Evolutionary conservation across 2,888 invertebrate genomes (phyloP).

Genomic region (Carterocephalus palaemon): DNA sequence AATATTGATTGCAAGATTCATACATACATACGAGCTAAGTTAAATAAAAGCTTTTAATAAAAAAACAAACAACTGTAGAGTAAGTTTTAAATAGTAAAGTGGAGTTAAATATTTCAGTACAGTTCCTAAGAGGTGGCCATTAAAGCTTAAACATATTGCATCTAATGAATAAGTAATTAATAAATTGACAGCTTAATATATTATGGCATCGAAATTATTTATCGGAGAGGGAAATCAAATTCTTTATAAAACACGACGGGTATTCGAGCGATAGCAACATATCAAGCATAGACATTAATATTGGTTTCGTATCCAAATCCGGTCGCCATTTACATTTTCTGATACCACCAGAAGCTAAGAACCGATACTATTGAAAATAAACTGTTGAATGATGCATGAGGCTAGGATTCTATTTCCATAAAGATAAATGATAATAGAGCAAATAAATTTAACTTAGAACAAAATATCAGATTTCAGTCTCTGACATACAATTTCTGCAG

Average conservation of each 20-base stretch:
- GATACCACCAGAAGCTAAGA: conserved; percentile 68
- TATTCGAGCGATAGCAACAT: conserved; percentile 45
- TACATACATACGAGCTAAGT: too few species aligned
- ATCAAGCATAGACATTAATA: conserved; percentile 62
- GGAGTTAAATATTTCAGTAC: neutral
- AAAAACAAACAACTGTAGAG: too few species aligned
- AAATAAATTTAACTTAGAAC: conserved; percentile 14
- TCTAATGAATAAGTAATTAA: conserved; percentile 30
- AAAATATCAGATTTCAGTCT: neutral
- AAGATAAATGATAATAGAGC: conserved; percentile 31
- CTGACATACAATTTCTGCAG: too few species aligned
- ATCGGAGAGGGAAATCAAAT: conserved; percentile 29
- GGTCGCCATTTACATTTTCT: conserved; percentile 63
- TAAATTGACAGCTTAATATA: conserved; percentile 32
- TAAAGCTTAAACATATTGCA: conserved; percentile 19
- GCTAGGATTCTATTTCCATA: conserved; percentile 34
- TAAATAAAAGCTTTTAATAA: too few species aligned
- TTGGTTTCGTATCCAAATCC: conserved; percentile 52
- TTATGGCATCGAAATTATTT: conserved; percentile 33
- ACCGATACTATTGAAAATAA: conserved; percentile 54
- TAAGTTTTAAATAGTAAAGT: too few species aligned
- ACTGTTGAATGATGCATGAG: conserved; percentile 69
- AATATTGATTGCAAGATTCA: too few species aligned
- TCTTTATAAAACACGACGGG: conserved; percentile 28
- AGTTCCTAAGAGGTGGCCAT: conserved; percentile 6